Evolutionary conservation across 2,797 vertebrate species (phyloP).

Genomic region (Ficedula albicollis): DNA sequence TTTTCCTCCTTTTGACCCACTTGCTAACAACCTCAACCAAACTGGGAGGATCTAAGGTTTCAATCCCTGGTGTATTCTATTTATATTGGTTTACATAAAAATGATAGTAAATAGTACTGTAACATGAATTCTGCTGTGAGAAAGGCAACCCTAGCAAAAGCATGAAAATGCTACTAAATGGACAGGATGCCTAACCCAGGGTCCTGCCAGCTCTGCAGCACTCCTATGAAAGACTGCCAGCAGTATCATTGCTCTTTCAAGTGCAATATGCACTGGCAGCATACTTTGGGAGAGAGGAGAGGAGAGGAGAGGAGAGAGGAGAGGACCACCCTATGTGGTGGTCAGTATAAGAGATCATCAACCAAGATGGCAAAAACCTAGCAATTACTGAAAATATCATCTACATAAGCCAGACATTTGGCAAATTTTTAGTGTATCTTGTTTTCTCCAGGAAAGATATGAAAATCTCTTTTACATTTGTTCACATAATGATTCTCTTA

Average conservation of each 20-base stretch:
- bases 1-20: neutral
- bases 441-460: neutral
- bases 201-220: neutral
- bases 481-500: neutral
- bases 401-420: neutral
- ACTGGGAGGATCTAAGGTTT: neutral
- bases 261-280: neutral
- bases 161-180: neutral
- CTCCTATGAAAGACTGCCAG: neutral
- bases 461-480: neutral
- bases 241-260: neutral
- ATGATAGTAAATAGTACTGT: neutral
- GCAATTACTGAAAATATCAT: neutral
- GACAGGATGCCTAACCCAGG: neutral
- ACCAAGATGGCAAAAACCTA: neutral
- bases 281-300: neutral
- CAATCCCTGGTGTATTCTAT: neutral
- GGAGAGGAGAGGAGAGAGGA: too few species aligned
- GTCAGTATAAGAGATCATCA: neutral
- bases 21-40: neutral
- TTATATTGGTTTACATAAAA: neutral
- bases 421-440: neutral
- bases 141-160: neutral
- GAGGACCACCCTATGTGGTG: neutral
- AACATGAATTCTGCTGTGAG: neutral